Conservation (phyloP, 2,888 invertebrate genomes). For the Catonia carolina region DNA sequence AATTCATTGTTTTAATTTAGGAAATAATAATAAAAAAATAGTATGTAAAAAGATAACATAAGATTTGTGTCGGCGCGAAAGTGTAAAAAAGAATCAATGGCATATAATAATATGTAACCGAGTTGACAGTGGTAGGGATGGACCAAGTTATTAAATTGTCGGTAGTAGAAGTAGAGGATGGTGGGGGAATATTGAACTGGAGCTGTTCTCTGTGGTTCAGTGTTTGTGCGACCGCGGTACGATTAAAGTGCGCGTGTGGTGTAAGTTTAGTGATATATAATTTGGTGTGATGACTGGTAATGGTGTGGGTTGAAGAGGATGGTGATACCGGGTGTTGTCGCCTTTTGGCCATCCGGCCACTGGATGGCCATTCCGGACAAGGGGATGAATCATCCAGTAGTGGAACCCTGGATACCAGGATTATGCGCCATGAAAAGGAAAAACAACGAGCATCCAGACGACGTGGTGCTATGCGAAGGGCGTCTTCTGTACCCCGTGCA, state of each 20-base stretch:
- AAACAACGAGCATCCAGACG: conserved; percentile 41
- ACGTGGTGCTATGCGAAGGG: conserved; percentile 42
- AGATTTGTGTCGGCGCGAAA: no score
- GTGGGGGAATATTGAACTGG: background rate
- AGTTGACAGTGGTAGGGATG: no score
- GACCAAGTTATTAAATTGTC: no score
- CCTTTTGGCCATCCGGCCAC: conserved; percentile 1
- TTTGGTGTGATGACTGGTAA: background rate
- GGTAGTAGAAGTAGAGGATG: no score
- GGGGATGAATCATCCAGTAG: conserved; percentile 17
- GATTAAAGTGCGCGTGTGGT: conserved; percentile 9
- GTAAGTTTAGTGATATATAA: background rate
- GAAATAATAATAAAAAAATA: no score
- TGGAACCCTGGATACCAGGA: conserved; percentile 8
- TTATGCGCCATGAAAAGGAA: conserved; percentile 40
- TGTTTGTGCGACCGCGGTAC: conserved; percentile 10
- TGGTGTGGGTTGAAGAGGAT: background rate
- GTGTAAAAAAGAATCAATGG: no score
- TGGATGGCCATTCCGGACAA: conserved; percentile 15
- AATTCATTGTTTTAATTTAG: no score
- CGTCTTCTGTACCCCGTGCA: conserved; percentile 43
- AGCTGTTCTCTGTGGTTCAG: background rate
- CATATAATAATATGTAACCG: no score
- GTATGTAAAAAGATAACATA: no score
- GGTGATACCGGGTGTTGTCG: conserved; percentile 1